A percentile compares a stretch with the other conserved stretches of the same genome.
phyloP scores from a whole-genome alignment of 2,888 invertebrate species.

The Ophion obscuratus region DNA sequence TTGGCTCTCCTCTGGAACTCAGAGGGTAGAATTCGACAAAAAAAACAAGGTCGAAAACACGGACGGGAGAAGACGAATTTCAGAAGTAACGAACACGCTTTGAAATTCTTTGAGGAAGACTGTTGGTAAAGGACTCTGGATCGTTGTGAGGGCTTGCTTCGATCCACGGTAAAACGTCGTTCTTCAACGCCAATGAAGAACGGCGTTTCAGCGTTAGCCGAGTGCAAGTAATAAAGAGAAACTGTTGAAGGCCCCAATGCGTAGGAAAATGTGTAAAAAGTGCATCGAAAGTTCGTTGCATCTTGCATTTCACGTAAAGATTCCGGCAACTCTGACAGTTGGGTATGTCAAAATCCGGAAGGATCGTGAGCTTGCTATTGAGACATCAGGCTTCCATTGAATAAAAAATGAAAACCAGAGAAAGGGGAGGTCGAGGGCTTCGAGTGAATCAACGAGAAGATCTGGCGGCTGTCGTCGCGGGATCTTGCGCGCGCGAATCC shows the following conservation, averaged over 20 bases:
- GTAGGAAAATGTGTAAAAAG: neutral
- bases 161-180: too few species aligned
- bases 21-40: conserved; percentile 46
- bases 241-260: too few species aligned
- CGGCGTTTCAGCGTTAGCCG: too few species aligned
- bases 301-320: neutral
- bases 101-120: neutral
- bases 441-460: conserved; percentile 15
- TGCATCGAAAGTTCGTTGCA: neutral
- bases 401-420: neutral
- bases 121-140: neutral
- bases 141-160: too few species aligned
- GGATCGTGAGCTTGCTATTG: too few species aligned
- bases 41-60: neutral
- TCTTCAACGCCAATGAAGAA: too few species aligned
- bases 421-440: neutral
- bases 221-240: too few species aligned
- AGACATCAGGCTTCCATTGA: neutral
- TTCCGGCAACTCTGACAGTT: neutral
- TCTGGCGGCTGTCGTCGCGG: conserved; percentile 66
- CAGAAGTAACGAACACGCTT: conserved; percentile 6
- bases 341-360: neutral
- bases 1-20: conserved; percentile 50
- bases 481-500: conserved; percentile 11
- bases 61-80: conserved; percentile 3